Evolutionary conservation across 2,888 invertebrate genomes (phyloP), one percentile per base, ranked within the genome.

Genomic region (Julus scanicus): DNA sequence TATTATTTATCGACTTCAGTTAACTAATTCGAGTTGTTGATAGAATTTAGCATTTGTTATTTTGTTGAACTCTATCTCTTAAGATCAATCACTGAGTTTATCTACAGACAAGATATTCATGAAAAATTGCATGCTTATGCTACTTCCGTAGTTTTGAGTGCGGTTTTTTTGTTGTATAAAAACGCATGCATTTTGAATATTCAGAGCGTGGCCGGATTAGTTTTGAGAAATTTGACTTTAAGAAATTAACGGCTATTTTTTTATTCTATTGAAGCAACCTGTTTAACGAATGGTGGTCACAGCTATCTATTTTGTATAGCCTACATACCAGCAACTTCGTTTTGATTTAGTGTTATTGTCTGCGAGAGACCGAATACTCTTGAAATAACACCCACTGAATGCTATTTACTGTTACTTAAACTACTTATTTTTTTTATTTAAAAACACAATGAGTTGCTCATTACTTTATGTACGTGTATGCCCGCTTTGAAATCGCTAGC

Each of bases 121-220:
- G 29, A 80, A 29, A 80, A 80, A 37, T 37, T 37, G 80, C 37
- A 80, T 37, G 13, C 4, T 9, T 29, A 13, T 80, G 37, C 80
- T 29, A 80, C 80, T 80, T 80, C 80, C 80, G 80, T 13, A 37
- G 37, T 80, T 37, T 80, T 13, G 9, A 71, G n/a, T 71, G 63
- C 13, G 17, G n/a, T 17, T 63, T 63, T 63, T n/a, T n/a, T n/a
- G n/a, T 71, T 71, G 71, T 20, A 71, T 29, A 29, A 20, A 9
- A 71, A 71, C 71, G n/a, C 71, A 20, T 20, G 80, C 8, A 80
- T 37, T 80, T 80, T 37, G 37, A 80, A 80, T 80, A 80, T 80
- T 80, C 80, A 80, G 80, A 80, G 80, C 80, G 80, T 80, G 80
- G 80, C 80, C 80, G 37, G 80, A 80, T 80, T 80, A 29, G 80